Evolutionary conservation across 2,797 vertebrate species (phyloP), one percentile per base, ranked within the genome.

Genomic region (Darevskia mixta): DNA sequence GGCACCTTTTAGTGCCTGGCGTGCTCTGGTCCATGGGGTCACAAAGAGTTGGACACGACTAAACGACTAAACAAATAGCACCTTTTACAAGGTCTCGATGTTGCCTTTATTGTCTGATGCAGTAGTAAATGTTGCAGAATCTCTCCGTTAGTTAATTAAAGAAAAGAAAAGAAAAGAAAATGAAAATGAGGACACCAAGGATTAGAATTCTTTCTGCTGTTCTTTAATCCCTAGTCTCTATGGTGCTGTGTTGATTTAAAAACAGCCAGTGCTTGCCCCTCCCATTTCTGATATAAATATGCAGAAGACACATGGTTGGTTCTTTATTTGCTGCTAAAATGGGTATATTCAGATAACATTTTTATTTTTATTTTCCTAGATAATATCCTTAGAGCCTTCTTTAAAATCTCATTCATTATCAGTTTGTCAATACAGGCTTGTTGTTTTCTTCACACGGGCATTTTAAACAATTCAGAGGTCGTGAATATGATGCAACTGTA

Each of bases 291-390:
- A 87, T 92, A 82, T 89, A 67, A 92, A 94, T 93, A 86, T 35
- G 86, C 83, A 80, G 85, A 94, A 89, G 88, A 55, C 82, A 4
- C 73, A 90, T 89, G 77, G 89, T 93, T 43, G 6, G 25, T 23
- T 49, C 41, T 32, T 45, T 91, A 88, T 94, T 90, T 91, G 82
- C 88, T 83, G 77, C 87, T 89, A 83, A 94, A 93, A 77, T 84
- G 87, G 92, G 93, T 94, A 94, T 91, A 94, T 91, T 93, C 82
- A 89, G 86, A 91, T 88, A 92, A 89, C 91, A 87, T 90, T 83
- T 61, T 35, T 80, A 64, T 77, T 86, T 88, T 94, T 80, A 64
- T 77, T 86, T 88, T 94, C 66, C 82, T 85, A 87, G 61, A 88
- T 11, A 77, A 94, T 90, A 91, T 13, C 25, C 85, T 94, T 79